phyloP scores from a whole-genome alignment of 1,140 invertebrate species.

The Hyles vespertilio region DNA sequence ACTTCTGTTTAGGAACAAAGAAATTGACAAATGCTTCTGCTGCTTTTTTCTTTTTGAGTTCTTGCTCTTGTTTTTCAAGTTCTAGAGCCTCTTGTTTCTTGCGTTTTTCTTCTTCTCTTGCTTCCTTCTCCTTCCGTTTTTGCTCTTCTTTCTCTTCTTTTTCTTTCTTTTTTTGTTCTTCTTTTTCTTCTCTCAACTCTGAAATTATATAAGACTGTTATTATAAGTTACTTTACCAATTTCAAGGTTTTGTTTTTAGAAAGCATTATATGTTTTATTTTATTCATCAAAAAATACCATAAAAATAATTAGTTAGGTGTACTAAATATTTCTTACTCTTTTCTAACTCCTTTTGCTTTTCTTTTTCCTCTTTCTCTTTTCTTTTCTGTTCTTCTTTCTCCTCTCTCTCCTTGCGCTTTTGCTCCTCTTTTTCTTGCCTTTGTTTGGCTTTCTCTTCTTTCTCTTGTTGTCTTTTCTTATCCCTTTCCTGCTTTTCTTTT shows the following conservation, averaged over 20 bases:
- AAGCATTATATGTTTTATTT: too few species aligned
- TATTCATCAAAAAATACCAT: too few species aligned
- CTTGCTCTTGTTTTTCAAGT: conserved; percentile 79
- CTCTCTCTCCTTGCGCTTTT: conserved; percentile 54
- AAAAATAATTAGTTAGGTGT: too few species aligned
- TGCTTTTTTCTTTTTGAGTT: conserved; percentile 83
- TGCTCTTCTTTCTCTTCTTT: conserved; percentile 77
- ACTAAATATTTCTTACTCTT: conserved; percentile 46
- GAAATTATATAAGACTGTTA: conserved; percentile 11
- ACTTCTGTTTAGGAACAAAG: conserved; percentile 83
- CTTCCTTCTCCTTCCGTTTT: conserved; percentile 77
- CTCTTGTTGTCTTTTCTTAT: conserved; percentile 65
- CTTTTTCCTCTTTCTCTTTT: conserved; percentile 76
- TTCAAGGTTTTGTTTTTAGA: too few species aligned
- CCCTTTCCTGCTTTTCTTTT: conserved; percentile 69
- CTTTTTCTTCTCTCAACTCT: conserved; percentile 62
- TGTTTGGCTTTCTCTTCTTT: conserved; percentile 60
- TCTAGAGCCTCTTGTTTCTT: conserved; percentile 81
- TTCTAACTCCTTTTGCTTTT: conserved; percentile 68
- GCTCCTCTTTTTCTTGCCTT: conserved; percentile 63
- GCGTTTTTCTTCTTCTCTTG: conserved; percentile 78
- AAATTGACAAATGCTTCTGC: conserved; percentile 87
- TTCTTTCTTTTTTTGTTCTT: conserved; percentile 74
- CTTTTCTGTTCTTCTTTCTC: conserved; percentile 63
- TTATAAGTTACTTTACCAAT: too few species aligned